Conservation (phyloP, 2,797 vertebrate species). For the Florisuga fusca region DNA sequence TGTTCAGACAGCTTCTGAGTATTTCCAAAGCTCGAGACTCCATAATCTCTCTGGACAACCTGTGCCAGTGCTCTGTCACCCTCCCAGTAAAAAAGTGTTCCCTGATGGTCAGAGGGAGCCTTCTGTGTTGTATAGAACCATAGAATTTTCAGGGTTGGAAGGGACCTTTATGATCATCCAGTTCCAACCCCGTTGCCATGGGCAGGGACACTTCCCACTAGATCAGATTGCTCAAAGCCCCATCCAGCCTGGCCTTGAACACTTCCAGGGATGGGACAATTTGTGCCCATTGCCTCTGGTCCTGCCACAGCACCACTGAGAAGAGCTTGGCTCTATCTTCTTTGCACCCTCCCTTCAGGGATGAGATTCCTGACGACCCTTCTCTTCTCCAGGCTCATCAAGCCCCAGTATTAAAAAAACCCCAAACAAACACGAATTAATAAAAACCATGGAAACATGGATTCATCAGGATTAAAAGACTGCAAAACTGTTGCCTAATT, state of each 20-base stretch:
- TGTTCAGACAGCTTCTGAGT: not conserved
- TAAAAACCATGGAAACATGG: no score
- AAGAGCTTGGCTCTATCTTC: not conserved
- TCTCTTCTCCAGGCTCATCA: not conserved
- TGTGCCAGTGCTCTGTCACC: rapidly evolving
- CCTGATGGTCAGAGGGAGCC: not conserved
- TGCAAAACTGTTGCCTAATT: rapidly evolving
- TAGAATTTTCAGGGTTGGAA: no score
- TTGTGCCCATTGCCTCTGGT: not conserved
- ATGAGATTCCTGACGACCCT: rapidly evolving
- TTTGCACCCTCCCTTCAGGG: not conserved
- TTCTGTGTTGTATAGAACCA: not conserved
- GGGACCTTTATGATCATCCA: no score
- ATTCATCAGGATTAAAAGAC: not conserved
- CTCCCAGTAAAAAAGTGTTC: not conserved
- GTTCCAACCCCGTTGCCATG: no score
- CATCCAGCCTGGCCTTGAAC: no score
- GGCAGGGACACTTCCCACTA: no score
- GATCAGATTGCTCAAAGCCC: no score
- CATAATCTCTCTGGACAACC: not conserved
- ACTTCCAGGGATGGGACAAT: no score
- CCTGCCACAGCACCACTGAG: no score
- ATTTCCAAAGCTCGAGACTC: not conserved
- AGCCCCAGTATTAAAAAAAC: not conserved
- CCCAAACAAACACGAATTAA: no score